Evolutionary conservation across 1,140 invertebrate species (phyloP), one percentile per base, ranked within the genome.

Genomic region (Panulirus ornatus): DNA sequence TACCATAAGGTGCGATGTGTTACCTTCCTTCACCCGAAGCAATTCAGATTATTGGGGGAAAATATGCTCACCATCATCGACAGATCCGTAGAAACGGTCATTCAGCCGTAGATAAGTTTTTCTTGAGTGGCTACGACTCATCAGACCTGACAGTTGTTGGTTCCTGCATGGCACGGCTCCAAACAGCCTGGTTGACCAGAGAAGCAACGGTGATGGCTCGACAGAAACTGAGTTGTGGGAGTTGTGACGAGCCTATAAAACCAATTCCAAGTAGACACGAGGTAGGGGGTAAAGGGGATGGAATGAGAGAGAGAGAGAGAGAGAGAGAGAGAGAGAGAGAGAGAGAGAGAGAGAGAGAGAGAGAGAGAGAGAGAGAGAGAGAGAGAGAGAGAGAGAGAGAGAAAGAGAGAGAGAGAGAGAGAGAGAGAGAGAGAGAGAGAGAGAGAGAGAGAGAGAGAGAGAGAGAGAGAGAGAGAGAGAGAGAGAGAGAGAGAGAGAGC

Each of bases 401-500:
- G 40, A 78, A 38, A 78, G 75, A 78, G 75, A 78, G 75, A 78
- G 75, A 78, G 75, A 78, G 75, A 78, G 75, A 78, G 75, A 78
- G 75, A 78, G 75, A 47, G 40, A 79, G 40, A 79, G 76, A 47
- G 40, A 79, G 40, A 79, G 76, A 79, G 40, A 79, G 76, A 79
- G 42, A n/a, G 2, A 47, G 40, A 40, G n/a, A 58, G 51, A 30
- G 78, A 16, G 27, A 75, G 71, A 1, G 71, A 75, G 22, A 75
- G 36, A 76, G 38, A 42, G 16, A 40, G 22, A 38, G 9, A 76
- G 38, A 76, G 0, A 40, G 36, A 27, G 30, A 44, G 73, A 76
- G 36, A 76, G 73, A 76, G 73, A 76, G 70, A 76, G 73, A 76
- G 22, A 75, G 30, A 75, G 9, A 70, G 6, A 8, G 27, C 58